These are phyloP conservation scores for Hemichromis elongatus DNA, from an alignment of 2,113 vertebrate species.

Conservation along the genomic window DNA sequence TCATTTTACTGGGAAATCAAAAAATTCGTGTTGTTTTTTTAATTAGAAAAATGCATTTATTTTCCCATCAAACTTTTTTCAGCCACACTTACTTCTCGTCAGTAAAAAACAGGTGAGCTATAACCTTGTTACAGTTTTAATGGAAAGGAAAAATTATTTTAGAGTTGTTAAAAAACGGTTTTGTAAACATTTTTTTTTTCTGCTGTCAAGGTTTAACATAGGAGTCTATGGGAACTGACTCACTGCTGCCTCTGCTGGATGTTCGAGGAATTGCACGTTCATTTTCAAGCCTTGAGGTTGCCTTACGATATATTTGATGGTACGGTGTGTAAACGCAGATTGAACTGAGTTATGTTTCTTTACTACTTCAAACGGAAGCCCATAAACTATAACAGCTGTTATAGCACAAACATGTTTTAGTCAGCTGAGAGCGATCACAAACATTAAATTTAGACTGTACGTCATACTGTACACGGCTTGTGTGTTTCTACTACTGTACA, in stretches of 20 bases:
- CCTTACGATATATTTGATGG: neutral
- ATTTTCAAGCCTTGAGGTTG: neutral
- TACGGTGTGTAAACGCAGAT: neutral
- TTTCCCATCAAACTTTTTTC: neutral
- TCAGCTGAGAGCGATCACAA: neutral
- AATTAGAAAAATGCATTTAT: neutral
- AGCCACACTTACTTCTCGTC: neutral
- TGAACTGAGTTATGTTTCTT: neutral
- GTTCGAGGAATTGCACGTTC: neutral
- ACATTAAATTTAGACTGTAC: neutral
- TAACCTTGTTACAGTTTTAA: neutral
- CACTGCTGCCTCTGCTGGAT: neutral
- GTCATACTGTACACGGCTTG: neutral
- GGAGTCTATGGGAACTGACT: neutral
- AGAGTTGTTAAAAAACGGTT: neutral
- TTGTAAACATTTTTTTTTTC: neutral
- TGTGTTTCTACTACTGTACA: neutral
- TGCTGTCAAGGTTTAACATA: neutral
- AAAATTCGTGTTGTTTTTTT: neutral
- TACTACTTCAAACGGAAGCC: neutral
- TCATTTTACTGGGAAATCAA: neutral
- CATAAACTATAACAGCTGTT: neutral
- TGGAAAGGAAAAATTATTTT: neutral
- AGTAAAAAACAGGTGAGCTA: neutral
- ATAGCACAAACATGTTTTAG: neutral